Conservation (phyloP, 2,797 vertebrate genomes). For the Sitta carolinensis region DNA sequence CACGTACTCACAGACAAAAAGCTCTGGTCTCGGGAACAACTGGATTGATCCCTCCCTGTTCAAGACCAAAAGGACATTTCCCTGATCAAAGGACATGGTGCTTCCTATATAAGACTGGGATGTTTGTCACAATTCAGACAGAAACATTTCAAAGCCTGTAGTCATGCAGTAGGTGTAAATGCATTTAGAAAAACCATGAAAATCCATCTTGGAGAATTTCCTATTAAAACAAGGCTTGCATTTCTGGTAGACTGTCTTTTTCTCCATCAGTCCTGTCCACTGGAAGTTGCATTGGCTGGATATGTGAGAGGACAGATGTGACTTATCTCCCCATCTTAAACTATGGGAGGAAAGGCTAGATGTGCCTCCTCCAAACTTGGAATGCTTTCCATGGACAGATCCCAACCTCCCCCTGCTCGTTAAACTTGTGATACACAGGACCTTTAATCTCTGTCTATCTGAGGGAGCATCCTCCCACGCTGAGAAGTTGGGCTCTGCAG, state of each 20-base stretch:
- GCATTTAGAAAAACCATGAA: not conserved
- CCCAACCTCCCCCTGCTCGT: not conserved
- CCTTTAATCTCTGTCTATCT: not conserved
- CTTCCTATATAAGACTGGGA: not conserved
- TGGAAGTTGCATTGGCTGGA: not conserved
- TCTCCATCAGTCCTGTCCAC: not conserved
- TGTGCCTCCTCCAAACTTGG: not conserved
- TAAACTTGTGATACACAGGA: rapidly evolving
- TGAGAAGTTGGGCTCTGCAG: not conserved
- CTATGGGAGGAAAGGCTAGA: not conserved
- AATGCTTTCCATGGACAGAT: rapidly evolving
- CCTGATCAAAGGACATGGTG: slow-evolving; percentile 2
- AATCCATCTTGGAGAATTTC: not conserved
- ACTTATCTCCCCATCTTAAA: not conserved
- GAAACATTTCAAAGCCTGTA: slow-evolving; percentile 5
- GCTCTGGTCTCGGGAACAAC: not conserved
- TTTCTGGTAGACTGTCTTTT: not conserved
- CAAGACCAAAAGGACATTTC: slow-evolving; percentile 1
- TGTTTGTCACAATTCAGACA: not conserved
- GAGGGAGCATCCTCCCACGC: not conserved
- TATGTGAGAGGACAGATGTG: not conserved
- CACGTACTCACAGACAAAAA: not conserved
- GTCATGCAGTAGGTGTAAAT: not conserved
- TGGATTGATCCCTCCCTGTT: not conserved
- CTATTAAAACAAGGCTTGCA: not conserved